Evolutionary conservation across 2,113 vertebrate species (phyloP).

Genomic region (Cranoglanis bouderius): DNA sequence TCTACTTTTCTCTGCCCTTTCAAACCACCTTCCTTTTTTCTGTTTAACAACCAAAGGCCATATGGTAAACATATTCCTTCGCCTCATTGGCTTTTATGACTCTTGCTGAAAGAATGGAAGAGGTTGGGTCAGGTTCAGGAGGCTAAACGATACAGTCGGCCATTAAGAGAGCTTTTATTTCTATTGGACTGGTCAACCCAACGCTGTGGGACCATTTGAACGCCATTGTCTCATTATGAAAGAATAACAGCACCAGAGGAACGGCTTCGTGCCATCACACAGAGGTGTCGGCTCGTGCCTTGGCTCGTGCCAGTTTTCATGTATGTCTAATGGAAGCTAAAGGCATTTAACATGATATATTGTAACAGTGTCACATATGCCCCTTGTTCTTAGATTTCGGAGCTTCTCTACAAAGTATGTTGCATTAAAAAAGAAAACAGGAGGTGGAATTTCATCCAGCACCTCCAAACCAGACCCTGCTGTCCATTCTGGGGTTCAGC

Average conservation of each 20-base stretch:
- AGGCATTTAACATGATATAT: not conserved
- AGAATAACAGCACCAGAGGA: conserved; percentile 62
- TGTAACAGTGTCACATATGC: not conserved
- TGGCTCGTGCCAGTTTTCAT: not conserved
- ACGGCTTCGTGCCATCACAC: conserved; percentile 35
- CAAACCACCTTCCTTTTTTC: conserved; percentile 58
- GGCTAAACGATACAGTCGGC: conserved; percentile 70
- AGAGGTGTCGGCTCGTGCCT: not conserved
- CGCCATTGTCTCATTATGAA: conserved; percentile 63
- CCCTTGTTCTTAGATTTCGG: not conserved
- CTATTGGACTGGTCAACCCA: conserved; percentile 64
- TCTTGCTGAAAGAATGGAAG: conserved; percentile 68
- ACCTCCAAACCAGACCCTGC: conserved; percentile 48
- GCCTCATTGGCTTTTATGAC: conserved; percentile 75
- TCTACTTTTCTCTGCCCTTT: conserved; percentile 53
- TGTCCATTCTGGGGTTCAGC: conserved; percentile 56
- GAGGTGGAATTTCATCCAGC: conserved; percentile 50
- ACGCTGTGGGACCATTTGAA: conserved; percentile 64
- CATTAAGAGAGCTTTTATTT: conserved; percentile 73
- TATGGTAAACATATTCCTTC: conserved; percentile 78
- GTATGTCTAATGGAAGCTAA: not conserved
- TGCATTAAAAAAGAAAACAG: not conserved
- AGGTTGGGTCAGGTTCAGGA: conserved; percentile 54
- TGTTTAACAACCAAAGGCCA: conserved; percentile 74
- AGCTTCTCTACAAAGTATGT: not conserved